A percentile compares a stretch with the other conserved stretches of the same genome.
Evolutionary conservation across 2,797 vertebrate species (phyloP).

Genomic region (Cossypha polioptera): DNA sequence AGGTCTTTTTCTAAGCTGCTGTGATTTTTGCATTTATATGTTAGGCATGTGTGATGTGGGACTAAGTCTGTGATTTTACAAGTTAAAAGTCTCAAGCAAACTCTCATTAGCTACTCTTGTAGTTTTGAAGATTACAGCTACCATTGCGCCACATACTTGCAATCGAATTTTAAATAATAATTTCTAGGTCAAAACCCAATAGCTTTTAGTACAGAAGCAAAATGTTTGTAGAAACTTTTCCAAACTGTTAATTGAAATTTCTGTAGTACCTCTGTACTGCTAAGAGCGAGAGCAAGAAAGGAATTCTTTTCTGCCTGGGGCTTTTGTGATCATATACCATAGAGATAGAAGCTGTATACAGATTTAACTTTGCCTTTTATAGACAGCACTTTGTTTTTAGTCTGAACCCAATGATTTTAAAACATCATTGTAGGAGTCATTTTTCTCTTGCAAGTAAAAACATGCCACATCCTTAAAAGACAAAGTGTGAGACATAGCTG

Average conservation of each 20-base stretch:
- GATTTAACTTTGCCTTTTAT: not conserved
- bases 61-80: not conserved
- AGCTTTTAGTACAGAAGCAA: not conserved
- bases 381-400: not conserved
- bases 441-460: constrained; percentile 37
- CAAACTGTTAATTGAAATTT: not conserved
- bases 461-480: constrained; percentile 30
- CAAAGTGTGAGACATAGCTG: constrained; percentile 2
- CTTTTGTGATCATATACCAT: not conserved
- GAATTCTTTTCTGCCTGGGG: not conserved
- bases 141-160: not conserved
- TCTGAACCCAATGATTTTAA: constrained; percentile 6
- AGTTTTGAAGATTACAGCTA: not conserved
- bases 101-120: not conserved
- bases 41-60: not conserved
- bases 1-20: not conserved
- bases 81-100: not conserved
- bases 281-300: not conserved
- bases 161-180: not conserved
- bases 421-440: not conserved
- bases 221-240: not conserved
- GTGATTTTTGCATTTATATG: not conserved
- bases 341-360: not conserved
- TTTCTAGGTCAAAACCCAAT: not conserved
- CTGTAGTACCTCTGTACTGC: not conserved